Base-by-base conservation (phyloP, 2,797 vertebrate species). In the Silurus aristotelis region DNA sequence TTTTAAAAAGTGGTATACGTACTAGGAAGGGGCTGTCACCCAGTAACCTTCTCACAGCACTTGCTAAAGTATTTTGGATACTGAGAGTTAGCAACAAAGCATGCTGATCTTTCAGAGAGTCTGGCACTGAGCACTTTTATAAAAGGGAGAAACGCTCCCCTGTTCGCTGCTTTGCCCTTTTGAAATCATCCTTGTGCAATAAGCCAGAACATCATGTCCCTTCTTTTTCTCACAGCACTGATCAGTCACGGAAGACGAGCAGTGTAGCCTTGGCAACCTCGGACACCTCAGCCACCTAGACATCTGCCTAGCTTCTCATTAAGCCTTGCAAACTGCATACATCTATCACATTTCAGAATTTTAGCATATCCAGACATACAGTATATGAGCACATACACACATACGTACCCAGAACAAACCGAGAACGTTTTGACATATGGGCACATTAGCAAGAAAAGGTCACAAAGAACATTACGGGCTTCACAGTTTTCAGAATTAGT, bases 251-350 rank as follows among this genome's bases (percentile, higher is more conserved):
- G 67, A 76, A 75, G 78, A 27, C n/a, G n/a, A 79, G 55, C 67
- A 80, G 66, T n/a, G 70, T 83, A 82, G 72, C 79, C 61, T 78
- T 79, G 71, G 52, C 86, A 83, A 85, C 82, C 81, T 43, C 56
- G 70, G 72, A 27, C 85, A 85, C 82, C 81, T 43, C 56, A 71
- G 72, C 43, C 85, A 84, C 72, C 38, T 81, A 87, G 72, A 86
- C 83, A 84, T 84, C 71, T 85, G 76, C 66, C 43, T 60, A 61
- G 80, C 72, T 83, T 76, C 85, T 87, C 80, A 87, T 87, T 76
- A 86, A 52, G 22, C 58, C 17, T 43, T 19, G 60, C 15, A 60
- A 79, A 55, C 8, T 1, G 31, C 6, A n/a, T 63, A 19, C 31
- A 79, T 15, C 83, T 88, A 67, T 71, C 70, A 68, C 71, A 67